Evolutionary conservation across 2,113 vertebrate species (phyloP).

Genomic region (Halcyon senegalensis): DNA sequence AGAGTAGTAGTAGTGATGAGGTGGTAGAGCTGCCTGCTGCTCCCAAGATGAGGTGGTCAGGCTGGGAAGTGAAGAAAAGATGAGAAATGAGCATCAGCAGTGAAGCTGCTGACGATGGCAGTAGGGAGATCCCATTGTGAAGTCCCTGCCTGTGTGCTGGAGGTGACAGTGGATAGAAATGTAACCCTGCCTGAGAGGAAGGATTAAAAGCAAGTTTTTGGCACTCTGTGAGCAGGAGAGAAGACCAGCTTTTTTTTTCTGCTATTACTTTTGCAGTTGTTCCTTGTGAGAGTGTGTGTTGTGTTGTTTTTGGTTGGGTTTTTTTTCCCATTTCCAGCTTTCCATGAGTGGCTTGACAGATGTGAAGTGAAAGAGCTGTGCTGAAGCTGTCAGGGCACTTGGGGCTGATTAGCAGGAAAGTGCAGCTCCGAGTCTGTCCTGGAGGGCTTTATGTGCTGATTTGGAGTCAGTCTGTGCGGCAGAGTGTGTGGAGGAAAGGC

Average conservation of each 20-base stretch:
- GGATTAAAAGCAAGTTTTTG: background rate
- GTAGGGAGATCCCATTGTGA: background rate
- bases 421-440: background rate
- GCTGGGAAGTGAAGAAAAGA: background rate
- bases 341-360: background rate
- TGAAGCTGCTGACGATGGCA: background rate
- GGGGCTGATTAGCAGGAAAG: background rate
- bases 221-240: background rate
- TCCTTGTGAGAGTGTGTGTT: background rate
- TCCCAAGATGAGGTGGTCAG: background rate
- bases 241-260: rapidly evolving
- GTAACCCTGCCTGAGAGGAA: background rate
- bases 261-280: background rate
- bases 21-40: background rate
- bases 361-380: background rate
- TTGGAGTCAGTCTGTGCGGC: background rate
- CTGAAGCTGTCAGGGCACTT: background rate
- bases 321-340: background rate
- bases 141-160: background rate
- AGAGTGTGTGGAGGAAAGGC: background rate
- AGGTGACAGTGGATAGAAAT: background rate
- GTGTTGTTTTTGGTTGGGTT: background rate
- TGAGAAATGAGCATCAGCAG: background rate
- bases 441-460: background rate
- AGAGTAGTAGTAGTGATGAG: background rate